Percentiles rank a stretch among this genome's conserved stretches.
Evolutionary conservation across 1,140 invertebrate genomes (phyloP).

Genomic region (Lycorma delicatula): DNA sequence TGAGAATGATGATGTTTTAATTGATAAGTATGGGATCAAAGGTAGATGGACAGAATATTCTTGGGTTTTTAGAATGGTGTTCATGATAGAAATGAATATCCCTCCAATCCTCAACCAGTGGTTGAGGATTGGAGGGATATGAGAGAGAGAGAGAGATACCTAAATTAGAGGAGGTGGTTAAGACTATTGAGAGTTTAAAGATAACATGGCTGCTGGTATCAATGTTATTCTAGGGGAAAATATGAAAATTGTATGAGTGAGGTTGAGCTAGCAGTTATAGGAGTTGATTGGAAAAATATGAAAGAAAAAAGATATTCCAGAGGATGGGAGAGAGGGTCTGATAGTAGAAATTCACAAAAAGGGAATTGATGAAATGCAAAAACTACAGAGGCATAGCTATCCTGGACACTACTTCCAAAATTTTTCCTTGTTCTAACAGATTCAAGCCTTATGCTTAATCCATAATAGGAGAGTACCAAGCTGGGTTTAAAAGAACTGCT

Average conservation of each 20-base stretch:
- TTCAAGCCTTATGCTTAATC: neutral
- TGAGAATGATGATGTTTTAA: too few relatives aligned
- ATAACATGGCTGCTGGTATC: slow-evolving; percentile 1
- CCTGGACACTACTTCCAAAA: slow-evolving; percentile 15
- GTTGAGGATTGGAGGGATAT: too few relatives aligned
- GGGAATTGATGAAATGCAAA: slow-evolving; percentile 15
- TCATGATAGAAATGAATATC: neutral
- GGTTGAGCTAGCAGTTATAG: neutral
- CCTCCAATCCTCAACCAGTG: too few relatives aligned
- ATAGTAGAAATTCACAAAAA: slow-evolving; percentile 18
- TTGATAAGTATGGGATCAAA: too few relatives aligned
- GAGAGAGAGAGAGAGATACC: neutral
- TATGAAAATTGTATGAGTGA: slow-evolving; percentile 8
- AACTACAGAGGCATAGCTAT: slow-evolving; percentile 23
- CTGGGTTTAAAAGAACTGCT: too few relatives aligned
- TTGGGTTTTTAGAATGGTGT: neutral
- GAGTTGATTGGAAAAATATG: slow-evolving; percentile 12
- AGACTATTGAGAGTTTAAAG: slow-evolving; percentile 2
- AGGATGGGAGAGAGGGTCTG: slow-evolving; percentile 8
- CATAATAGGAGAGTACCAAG: slow-evolving; percentile 10
- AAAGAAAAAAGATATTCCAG: slow-evolving; percentile 17
- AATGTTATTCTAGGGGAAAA: slow-evolving; percentile 8
- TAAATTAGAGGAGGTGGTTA: slow-evolving; percentile 6
- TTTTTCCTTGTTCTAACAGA: slow-evolving; percentile 5
- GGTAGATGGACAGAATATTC: too few relatives aligned